Base-by-base conservation (phyloP, 1,140 invertebrate species). In the Conus betulinus region DNA sequence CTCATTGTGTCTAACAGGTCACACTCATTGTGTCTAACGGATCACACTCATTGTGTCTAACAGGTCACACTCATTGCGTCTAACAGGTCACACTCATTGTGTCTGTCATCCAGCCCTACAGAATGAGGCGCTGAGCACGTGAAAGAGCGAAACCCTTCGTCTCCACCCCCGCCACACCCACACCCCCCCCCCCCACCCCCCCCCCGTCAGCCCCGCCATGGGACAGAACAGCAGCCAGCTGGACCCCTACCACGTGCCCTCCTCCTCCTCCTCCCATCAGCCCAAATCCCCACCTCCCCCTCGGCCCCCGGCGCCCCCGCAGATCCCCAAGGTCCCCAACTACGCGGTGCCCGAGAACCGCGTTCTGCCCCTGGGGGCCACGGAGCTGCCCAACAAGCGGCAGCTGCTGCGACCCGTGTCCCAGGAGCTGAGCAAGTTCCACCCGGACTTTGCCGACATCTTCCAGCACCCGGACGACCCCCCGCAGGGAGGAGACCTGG, bases 371-470 rank as follows among this genome's bases (percentile, higher is more conserved):
- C 79, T 87, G n/a, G 89, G 90, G 13, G 55, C 88, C 8, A 79
- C 88, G 39, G 87, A 89, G 13, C 39, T 90, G 53, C 63, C 23
- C 5, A 57, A 67, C n/a, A 88, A 76, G 20, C 51, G 89, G n/a
- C 85, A 82, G 6, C 90, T 90, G 27, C 85, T 93, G 10, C 82
- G 91, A 25, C 92, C 92, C 20, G 91, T 93, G 4, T 93, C 92
- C 10, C 91, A 91, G 85, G 91, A 93, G 81, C 76, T 93, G 20
- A 90, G 89, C 51, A 92, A 91, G 84, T 88, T 90, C 83, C 90
- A 91, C 76, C 91, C 91, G 3, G 91, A 93, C 2, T 91, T 84
- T 78, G 91, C 91, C 51, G 91, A 93, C 51, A 91, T 93, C 7
- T 93, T 91, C 82, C 87, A 79, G 6, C 55, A 87, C 76, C 7